phyloP scores from a whole-genome alignment of 2,113 vertebrate species.

The Phodopus roborovskii region DNA sequence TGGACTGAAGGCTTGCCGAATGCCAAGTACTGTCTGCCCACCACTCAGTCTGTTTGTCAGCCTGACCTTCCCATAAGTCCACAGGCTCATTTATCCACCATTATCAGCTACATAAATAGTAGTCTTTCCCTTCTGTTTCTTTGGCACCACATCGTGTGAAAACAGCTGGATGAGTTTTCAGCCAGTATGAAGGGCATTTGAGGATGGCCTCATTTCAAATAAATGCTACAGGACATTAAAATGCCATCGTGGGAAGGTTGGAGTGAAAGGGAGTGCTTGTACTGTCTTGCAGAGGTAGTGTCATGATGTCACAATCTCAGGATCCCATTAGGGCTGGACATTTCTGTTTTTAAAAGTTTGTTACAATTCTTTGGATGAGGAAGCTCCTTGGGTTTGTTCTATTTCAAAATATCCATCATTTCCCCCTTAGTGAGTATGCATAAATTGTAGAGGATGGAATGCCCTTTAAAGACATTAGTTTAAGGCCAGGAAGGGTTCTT shows the following conservation, averaged over 20 bases:
- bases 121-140: not conserved
- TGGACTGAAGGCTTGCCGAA: not conserved
- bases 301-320: not conserved
- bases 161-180: constrained; percentile 52
- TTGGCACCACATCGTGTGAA: not conserved
- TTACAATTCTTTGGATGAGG: constrained; percentile 7
- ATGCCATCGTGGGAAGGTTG: not conserved
- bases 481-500: not conserved
- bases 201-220: not conserved
- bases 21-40: not conserved
- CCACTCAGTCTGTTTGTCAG: not conserved
- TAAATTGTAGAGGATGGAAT: not conserved
- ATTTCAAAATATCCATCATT: not conserved
- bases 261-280: not conserved
- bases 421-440: too few relatives aligned
- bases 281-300: not conserved
- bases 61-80: not conserved
- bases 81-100: not conserved
- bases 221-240: not conserved
- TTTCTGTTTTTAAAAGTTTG: not conserved
- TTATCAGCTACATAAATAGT: not conserved
- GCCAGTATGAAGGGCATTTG: constrained; percentile 2
- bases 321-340: not conserved
- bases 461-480: not conserved
- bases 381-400: not conserved